Conservation (phyloP, 2,888 invertebrate genomes). For the Dasysyrphus tricinctus region DNA sequence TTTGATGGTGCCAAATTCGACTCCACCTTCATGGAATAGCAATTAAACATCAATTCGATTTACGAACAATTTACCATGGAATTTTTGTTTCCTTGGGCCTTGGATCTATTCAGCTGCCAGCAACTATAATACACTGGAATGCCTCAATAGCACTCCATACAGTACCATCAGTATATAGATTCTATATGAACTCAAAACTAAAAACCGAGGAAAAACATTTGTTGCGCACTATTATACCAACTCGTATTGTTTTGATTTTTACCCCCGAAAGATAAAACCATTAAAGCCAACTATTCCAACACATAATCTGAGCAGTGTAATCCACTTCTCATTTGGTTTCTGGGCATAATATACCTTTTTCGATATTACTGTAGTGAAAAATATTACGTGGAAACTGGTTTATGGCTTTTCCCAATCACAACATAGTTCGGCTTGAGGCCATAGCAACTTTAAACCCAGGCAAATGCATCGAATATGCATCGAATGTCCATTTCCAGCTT, state of each 20-base stretch:
- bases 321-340: background rate
- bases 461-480: slow-evolving; percentile 39
- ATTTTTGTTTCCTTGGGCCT: background rate
- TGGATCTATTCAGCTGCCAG: background rate
- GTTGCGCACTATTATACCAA: slow-evolving; percentile 19
- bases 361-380: slow-evolving; percentile 37
- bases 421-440: slow-evolving; percentile 42
- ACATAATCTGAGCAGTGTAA: slow-evolving; percentile 29
- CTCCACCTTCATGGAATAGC: background rate
- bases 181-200: slow-evolving; percentile 32
- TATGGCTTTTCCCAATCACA: slow-evolving; percentile 68
- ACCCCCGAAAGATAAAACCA: slow-evolving; percentile 54
- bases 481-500: slow-evolving; percentile 46
- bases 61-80: background rate
- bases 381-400: slow-evolving; percentile 70
- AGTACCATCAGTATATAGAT: background rate
- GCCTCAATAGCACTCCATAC: background rate
- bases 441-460: slow-evolving; percentile 21
- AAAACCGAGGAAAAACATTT: slow-evolving; percentile 53
- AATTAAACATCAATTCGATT: background rate
- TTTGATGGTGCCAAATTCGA: background rate
- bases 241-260: slow-evolving; percentile 42
- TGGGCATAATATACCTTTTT: background rate
- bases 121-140: background rate
- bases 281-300: slow-evolving; percentile 45